Evolutionary conservation across 1,140 invertebrate species (phyloP), one percentile per base, ranked within the genome.

Genomic region (Drosophila rhopaloa): DNA sequence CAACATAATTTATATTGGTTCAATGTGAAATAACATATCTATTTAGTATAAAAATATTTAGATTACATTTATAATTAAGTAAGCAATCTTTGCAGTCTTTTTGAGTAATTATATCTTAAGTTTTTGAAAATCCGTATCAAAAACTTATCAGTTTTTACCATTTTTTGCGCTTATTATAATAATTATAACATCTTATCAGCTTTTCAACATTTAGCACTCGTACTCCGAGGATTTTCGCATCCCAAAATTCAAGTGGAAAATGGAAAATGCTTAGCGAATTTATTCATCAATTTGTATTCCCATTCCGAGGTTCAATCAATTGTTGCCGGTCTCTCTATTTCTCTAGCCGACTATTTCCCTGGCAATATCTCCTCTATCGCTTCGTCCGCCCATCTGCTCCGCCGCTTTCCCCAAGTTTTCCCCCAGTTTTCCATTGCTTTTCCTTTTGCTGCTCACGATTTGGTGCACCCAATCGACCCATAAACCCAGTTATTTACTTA

Each of bases 381-480:
- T 11, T 59, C 38, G 29, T 37, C 41, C 9, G 16, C 29, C 13
- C 9, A 3, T 1, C 51, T 7, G 27, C 29, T 29, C 24, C 24
- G n/a, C 8, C 24, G 9, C 19, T 58, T 11, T 32, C 53, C 19
- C 38, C 1, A 27, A 2, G 13, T 0, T 55, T 46, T 55, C 19
- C 37, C 62, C 16, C 8, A 14, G 7, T 29, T 70, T 58, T 41
- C 53, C 68, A 43, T 71, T 10, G 74, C 51, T 66, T 88, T 74
- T 90, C 78, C 66, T 66, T 71, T 61, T 76, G 76, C 79, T 70
- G 78, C 79, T 80, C 82, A 86, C 86, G 86, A 90, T 90, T 90
- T 90, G 86, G 89, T 91, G 89, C 89, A 91, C 89, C 89, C 89
- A 91, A 91, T 91, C 89, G 89, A 91, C 89, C 89, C 89, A 91